phyloP scores from a whole-genome alignment of 1,140 invertebrate species.

The Metopolophium dirhodum region DNA sequence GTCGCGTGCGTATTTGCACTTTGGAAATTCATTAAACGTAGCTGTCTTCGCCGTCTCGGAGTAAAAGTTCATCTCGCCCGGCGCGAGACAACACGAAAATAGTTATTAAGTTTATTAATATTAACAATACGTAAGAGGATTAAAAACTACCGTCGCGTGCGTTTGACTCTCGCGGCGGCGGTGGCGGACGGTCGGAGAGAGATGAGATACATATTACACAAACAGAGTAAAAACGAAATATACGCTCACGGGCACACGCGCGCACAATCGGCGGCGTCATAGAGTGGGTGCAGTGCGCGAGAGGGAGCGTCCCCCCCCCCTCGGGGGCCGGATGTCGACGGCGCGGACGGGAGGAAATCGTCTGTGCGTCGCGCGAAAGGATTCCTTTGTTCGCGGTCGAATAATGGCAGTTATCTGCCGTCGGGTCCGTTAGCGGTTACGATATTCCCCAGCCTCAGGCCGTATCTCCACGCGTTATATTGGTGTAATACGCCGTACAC shows the following conservation, averaged over 20 bases:
- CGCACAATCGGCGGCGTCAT: neutral
- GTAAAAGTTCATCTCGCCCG: neutral
- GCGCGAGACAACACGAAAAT: neutral
- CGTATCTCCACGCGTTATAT: neutral
- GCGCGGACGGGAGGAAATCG: neutral
- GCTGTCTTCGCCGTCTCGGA: neutral
- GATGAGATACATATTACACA: neutral
- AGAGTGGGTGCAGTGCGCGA: neutral
- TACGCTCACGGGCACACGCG: neutral
- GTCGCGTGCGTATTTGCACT: neutral
- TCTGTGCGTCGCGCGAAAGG: slow-evolving; percentile 14
- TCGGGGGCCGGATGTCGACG: neutral
- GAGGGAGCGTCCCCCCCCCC: too few relatives aligned
- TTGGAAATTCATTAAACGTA: slow-evolving; percentile 31
- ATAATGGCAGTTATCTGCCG: slow-evolving; percentile 48
- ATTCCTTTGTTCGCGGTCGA: slow-evolving; percentile 41
- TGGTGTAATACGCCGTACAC: neutral
- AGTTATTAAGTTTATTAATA: slow-evolving; percentile 38
- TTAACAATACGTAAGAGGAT: slow-evolving; percentile 23
- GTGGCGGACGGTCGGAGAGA: neutral
- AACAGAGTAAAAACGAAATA: slow-evolving; percentile 38
- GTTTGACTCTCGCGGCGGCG: neutral
- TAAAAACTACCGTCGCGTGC: slow-evolving; percentile 17
- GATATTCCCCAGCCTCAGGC: neutral
- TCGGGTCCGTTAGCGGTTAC: slow-evolving; percentile 8